Conservation (phyloP, 1,140 invertebrate genomes). For the Hyles euphorbiae region DNA sequence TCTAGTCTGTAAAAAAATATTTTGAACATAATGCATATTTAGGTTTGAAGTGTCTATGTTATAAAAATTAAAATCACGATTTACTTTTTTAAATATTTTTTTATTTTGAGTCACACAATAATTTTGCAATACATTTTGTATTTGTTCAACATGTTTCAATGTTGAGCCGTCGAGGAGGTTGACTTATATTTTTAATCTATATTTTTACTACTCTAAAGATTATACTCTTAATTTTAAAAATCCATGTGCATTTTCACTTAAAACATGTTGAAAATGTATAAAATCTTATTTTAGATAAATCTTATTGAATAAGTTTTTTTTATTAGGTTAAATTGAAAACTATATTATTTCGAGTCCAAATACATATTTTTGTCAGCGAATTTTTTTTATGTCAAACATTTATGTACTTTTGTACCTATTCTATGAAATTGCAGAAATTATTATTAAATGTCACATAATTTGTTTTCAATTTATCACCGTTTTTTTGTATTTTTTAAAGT, state of each 20-base stretch:
- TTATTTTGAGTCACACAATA: slow-evolving; percentile 40
- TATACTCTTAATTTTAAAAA: slow-evolving; percentile 1
- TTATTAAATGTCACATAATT: no score
- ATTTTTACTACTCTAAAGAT: slow-evolving; percentile 7
- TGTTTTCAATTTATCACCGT: no score
- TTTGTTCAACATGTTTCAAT: slow-evolving; percentile 37
- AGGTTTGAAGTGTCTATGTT: not conserved
- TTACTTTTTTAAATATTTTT: slow-evolving; percentile 23
- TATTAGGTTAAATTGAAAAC: no score
- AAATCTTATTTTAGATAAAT: no score
- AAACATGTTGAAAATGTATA: slow-evolving; percentile 36
- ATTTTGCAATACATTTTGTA: slow-evolving; percentile 27
- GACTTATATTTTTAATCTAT: slow-evolving; percentile 13
- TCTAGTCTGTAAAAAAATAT: no score
- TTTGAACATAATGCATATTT: slow-evolving; percentile 1
- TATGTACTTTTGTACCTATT: no score
- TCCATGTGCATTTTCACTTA: slow-evolving; percentile 19
- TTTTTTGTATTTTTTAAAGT: no score
- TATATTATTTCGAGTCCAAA: no score
- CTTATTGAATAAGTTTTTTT: no score
- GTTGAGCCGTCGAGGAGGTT: slow-evolving; percentile 7
- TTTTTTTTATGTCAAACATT: no score
- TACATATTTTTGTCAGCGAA: no score
- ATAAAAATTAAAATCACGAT: slow-evolving; percentile 28
- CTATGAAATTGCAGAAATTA: no score